phyloP scores from a whole-genome alignment of 2,797 vertebrate genomes.

The Diceros bicornis region DNA sequence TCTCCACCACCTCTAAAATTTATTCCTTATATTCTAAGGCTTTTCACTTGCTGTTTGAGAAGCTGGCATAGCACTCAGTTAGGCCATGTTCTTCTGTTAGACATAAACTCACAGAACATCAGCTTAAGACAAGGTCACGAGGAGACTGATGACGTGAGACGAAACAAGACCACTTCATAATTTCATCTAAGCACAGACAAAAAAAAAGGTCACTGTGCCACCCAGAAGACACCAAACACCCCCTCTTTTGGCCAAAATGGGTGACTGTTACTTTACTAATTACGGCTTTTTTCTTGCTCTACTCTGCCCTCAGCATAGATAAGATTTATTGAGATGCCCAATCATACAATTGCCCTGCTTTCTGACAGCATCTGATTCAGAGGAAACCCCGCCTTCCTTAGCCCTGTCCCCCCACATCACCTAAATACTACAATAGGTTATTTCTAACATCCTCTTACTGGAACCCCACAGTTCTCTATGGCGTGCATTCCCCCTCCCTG shows the following conservation, averaged over 20 bases:
- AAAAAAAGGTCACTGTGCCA: not conserved
- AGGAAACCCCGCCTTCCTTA: not conserved
- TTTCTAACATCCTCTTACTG: conserved; percentile 26
- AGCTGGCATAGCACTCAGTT: not conserved
- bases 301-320: not conserved
- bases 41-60: conserved; percentile 49
- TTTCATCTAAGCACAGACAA: not conserved
- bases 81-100: not conserved
- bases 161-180: conserved; percentile 21
- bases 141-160: not conserved
- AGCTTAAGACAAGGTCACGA: conserved; percentile 14
- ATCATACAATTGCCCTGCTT: not conserved
- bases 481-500: not conserved
- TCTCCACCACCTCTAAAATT: not conserved
- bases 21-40: not conserved
- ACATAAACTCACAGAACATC: conserved; percentile 30
- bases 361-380: not conserved
- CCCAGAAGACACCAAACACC: not conserved
- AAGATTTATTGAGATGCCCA: not conserved
- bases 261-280: conserved; percentile 1
- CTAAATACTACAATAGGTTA: not conserved
- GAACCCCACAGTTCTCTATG: not conserved
- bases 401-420: not conserved
- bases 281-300: not conserved
- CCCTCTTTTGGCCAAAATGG: not conserved